Conservation (phyloP, 2,888 invertebrate species). For the Caenorhabditis panamensis region DNA sequence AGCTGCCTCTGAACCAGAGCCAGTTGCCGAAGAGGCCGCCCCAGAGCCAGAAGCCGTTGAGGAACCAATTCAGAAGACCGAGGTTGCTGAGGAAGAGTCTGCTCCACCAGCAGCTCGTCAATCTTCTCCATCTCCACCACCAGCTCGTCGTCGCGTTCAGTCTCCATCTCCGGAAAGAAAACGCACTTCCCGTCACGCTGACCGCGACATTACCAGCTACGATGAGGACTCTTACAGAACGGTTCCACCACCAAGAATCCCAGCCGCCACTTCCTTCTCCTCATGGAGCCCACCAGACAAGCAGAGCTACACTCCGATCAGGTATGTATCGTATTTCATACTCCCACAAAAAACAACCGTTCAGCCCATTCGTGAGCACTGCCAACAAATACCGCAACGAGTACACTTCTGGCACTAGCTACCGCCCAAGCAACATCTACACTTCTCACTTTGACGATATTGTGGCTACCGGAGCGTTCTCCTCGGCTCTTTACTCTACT, state of each 20-base stretch:
- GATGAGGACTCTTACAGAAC: slow-evolving; percentile 77
- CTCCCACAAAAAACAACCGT: slow-evolving; percentile 4
- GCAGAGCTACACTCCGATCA: slow-evolving; percentile 77
- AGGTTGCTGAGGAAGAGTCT: slow-evolving; percentile 53
- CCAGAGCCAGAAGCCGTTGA: slow-evolving; percentile 59
- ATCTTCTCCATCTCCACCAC: slow-evolving; percentile 72
- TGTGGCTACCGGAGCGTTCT: slow-evolving; percentile 79
- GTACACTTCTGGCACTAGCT: slow-evolving; percentile 69
- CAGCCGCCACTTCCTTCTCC: slow-evolving; percentile 77
- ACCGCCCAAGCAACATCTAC: slow-evolving; percentile 76
- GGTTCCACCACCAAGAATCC: slow-evolving; percentile 78
- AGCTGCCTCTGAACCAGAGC: slow-evolving; percentile 56
- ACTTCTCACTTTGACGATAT: slow-evolving; percentile 80
- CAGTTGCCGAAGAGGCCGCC: slow-evolving; percentile 61
- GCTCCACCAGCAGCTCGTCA: slow-evolving; percentile 61
- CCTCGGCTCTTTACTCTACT: slow-evolving; percentile 79
- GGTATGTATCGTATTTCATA: slow-evolving; percentile 33
- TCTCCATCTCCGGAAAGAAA: slow-evolving; percentile 70
- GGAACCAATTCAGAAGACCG: slow-evolving; percentile 56
- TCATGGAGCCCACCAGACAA: slow-evolving; percentile 80
- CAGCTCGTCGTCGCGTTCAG: slow-evolving; percentile 69
- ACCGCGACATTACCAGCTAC: slow-evolving; percentile 70
- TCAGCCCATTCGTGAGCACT: slow-evolving; percentile 72
- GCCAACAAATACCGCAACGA: slow-evolving; percentile 79
- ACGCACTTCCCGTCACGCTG: slow-evolving; percentile 60